Conservation (phyloP, 2,113 vertebrate genomes). For the Pachycephala philippinensis region DNA sequence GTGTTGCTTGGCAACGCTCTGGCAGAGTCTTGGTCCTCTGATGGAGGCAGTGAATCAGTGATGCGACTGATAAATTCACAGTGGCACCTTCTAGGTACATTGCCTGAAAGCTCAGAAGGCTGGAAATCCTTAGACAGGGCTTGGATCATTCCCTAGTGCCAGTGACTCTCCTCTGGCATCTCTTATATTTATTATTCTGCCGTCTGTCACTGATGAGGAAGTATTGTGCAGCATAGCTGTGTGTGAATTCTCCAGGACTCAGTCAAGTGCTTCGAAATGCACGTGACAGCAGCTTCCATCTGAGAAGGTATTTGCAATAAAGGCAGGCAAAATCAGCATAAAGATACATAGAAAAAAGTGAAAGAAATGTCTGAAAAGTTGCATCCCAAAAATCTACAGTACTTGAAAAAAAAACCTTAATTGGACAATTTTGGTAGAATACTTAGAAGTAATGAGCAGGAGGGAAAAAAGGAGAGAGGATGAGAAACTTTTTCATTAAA, state of each 20-base stretch:
- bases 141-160: background rate
- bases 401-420: background rate
- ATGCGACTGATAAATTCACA: constrained; percentile 1
- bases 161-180: background rate
- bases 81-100: background rate
- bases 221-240: background rate
- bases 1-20: constrained; percentile 44
- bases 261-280: background rate
- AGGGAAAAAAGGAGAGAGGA: background rate
- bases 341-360: background rate
- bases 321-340: background rate
- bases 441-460: background rate
- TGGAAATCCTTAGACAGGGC: background rate
- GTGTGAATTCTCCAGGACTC: background rate
- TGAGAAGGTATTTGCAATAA: background rate
- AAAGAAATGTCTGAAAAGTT: background rate
- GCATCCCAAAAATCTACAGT: background rate
- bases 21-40: constrained; percentile 4
- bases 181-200: background rate
- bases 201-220: background rate
- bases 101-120: background rate
- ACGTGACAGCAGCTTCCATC: background rate
- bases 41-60: background rate
- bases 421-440: background rate
- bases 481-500: background rate